Evolutionary conservation across 2,797 vertebrate genomes (phyloP).

Genomic region (Thalassophryne amazonica): DNA sequence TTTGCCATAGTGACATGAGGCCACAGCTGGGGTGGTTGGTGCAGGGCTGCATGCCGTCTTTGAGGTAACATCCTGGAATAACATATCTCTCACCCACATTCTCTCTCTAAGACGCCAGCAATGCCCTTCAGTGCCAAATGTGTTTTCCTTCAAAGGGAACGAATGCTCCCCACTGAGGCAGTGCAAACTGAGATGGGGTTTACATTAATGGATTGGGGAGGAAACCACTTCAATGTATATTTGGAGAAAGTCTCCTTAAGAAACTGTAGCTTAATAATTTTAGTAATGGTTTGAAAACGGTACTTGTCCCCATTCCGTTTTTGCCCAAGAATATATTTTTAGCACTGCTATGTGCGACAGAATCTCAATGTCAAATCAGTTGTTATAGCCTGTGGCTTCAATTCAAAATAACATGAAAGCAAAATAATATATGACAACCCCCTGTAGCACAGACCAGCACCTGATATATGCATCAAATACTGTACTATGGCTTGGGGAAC

Average conservation of each 20-base stretch:
- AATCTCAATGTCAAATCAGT: background rate
- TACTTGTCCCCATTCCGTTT: background rate
- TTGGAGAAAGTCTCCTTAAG: conserved; percentile 12
- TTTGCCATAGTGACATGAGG: conserved; percentile 48
- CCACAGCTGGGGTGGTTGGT: conserved; percentile 27
- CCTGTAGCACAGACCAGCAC: background rate
- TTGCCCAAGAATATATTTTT: background rate
- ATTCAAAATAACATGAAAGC: background rate
- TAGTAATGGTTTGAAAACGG: background rate
- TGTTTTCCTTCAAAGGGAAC: conserved; percentile 41
- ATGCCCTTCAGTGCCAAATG: conserved; percentile 27
- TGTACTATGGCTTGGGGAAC: background rate
- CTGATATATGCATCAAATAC: conserved; percentile 1
- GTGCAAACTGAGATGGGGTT: conserved; percentile 62
- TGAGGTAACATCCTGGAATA: conserved; percentile 22
- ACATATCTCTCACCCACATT: background rate
- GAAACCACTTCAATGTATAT: conserved; percentile 1
- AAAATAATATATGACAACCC: background rate
- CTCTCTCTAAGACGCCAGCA: conserved; percentile 27
- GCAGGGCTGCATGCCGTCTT: conserved; percentile 31
- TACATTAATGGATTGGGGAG: conserved; percentile 45
- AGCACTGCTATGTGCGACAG: background rate
- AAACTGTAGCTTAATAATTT: conserved; percentile 18
- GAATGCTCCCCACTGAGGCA: conserved; percentile 52
- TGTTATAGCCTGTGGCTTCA: background rate